Percentiles rank a stretch among this genome's conserved stretches.
Conservation (phyloP, 2,888 invertebrate species). For the Rhimphoctona megacephalus region DNA sequence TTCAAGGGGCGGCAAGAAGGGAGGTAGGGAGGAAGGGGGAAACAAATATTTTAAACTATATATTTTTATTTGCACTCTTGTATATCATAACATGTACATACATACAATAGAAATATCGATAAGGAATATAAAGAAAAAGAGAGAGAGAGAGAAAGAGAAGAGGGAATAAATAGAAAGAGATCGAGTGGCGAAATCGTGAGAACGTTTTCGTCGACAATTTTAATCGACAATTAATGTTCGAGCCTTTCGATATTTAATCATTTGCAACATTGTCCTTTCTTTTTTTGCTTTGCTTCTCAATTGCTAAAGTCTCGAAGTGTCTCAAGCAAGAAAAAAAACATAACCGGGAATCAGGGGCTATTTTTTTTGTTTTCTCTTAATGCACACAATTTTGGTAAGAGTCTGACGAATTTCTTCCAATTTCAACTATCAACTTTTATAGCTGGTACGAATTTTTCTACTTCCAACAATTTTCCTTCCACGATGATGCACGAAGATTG, state of each 20-base stretch:
- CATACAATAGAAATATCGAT: constrained; percentile 73
- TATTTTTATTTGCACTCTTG: constrained; percentile 81
- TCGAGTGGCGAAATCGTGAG: constrained; percentile 56
- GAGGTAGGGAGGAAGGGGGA: constrained; percentile 70
- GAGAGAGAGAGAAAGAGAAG: constrained; percentile 41
- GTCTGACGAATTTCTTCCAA: constrained; percentile 64
- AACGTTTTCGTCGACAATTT: constrained; percentile 62
- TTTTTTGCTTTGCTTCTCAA: constrained; percentile 49
- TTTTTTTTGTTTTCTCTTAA: constrained; percentile 45
- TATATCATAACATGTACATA: constrained; percentile 74
- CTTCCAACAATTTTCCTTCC: constrained; percentile 71
- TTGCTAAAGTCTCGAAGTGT: constrained; percentile 46
- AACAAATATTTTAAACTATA: constrained; percentile 81
- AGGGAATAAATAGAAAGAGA: constrained; percentile 38
- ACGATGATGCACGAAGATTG: constrained; percentile 64
- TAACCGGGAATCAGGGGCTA: constrained; percentile 72
- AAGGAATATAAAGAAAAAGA: constrained; percentile 67
- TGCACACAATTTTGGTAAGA: constrained; percentile 48
- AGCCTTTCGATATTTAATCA: constrained; percentile 55
- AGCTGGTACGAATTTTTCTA: constrained; percentile 64
- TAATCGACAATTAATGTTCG: constrained; percentile 53
- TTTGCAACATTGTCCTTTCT: constrained; percentile 43
- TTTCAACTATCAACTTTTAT: constrained; percentile 36
- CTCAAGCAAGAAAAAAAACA: constrained; percentile 59
- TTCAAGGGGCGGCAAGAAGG: constrained; percentile 55